Percentiles rank a stretch among this genome's conserved stretches.
Conservation (phyloP, 2,797 vertebrate genomes). For the Micropoecilia bifurca region DNA sequence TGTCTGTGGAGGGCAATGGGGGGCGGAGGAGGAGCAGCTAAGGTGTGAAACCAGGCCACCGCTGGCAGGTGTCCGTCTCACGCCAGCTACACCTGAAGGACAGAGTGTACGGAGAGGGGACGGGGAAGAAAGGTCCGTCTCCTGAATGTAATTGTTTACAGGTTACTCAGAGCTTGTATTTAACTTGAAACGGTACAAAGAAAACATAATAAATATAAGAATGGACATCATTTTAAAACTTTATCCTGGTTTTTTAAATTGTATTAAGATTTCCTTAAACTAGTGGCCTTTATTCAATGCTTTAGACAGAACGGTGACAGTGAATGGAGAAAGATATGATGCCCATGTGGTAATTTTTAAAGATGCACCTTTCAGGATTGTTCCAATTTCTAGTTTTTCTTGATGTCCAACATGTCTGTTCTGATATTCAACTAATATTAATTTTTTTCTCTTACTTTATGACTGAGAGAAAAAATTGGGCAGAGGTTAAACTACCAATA, state of each 20-base stretch:
- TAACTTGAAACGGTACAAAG: background rate
- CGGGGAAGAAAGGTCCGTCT: background rate
- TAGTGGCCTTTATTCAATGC: background rate
- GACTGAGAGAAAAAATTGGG: background rate
- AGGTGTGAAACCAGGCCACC: slow-evolving; percentile 81
- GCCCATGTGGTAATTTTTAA: background rate
- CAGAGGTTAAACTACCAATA: background rate
- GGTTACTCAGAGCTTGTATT: background rate
- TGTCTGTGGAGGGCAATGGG: slow-evolving; percentile 55
- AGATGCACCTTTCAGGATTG: background rate
- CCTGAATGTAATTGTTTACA: background rate
- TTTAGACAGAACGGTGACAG: background rate
- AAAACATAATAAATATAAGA: background rate
- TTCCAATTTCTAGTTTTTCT: background rate
- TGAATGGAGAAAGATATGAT: background rate
- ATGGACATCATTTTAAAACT: background rate
- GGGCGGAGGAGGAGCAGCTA: slow-evolving; percentile 50
- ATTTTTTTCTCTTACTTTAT: background rate
- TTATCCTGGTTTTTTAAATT: background rate
- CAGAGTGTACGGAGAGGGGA: slow-evolving; percentile 30
- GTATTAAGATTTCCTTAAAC: background rate
- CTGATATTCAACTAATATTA: background rate
- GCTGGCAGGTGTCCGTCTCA: slow-evolving; percentile 70
- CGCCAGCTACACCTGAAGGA: slow-evolving; percentile 65
- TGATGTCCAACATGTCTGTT: background rate